Evolutionary conservation across 2,888 invertebrate species (phyloP).

Genomic region (Unio pictorum): DNA sequence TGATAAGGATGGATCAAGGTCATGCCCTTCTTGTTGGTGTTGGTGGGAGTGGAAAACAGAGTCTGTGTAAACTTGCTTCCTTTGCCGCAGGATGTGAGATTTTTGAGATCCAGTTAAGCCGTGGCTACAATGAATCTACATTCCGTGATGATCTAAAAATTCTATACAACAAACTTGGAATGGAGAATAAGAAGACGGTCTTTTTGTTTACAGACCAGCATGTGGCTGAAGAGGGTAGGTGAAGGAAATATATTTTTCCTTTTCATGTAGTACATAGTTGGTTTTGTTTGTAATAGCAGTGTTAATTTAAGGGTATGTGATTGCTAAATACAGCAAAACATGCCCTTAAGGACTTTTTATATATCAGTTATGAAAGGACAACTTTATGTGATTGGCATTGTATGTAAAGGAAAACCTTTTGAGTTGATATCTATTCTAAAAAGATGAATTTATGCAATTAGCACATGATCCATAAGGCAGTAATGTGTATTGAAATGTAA

Average conservation of each 20-base stretch:
- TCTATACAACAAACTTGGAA: slow-evolving; percentile 83
- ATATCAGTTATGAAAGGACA: no score
- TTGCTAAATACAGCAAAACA: no score
- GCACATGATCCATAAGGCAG: no score
- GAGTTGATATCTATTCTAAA: no score
- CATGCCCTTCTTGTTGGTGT: slow-evolving; percentile 90
- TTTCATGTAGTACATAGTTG: background rate
- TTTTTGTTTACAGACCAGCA: slow-evolving; percentile 90
- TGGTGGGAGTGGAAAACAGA: slow-evolving; percentile 91
- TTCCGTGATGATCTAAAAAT: slow-evolving; percentile 91
- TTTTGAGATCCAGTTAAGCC: slow-evolving; percentile 86
- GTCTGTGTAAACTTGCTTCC: slow-evolving; percentile 83
- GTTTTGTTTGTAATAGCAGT: no score
- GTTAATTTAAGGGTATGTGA: no score
- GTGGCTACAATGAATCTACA: slow-evolving; percentile 86
- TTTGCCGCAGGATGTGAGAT: slow-evolving; percentile 86
- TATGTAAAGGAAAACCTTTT: no score
- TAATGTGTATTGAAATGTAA: no score
- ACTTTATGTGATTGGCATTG: no score
- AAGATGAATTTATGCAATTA: no score
- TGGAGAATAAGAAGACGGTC: slow-evolving; percentile 84
- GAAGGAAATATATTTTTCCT: background rate
- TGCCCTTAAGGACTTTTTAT: no score
- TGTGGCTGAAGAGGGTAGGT: slow-evolving; percentile 74
- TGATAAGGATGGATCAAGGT: slow-evolving; percentile 86